Evolutionary conservation across 2,113 vertebrate species (phyloP).

Genomic region (Periophthalmus modestus): DNA sequence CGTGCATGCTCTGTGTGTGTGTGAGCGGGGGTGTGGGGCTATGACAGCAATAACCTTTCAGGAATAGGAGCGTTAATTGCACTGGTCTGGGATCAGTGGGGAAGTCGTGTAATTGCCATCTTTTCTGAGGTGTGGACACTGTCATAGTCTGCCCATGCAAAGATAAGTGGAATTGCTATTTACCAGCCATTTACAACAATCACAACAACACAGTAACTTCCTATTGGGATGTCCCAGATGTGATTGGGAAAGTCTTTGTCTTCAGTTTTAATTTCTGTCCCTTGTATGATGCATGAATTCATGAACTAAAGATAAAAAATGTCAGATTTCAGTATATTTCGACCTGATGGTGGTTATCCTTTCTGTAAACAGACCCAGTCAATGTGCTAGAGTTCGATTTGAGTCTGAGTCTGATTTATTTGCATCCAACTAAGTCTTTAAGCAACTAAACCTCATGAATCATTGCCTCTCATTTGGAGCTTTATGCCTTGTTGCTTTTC

Average conservation of each 20-base stretch:
- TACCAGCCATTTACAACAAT: not conserved
- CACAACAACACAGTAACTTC: not conserved
- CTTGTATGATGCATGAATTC: not conserved
- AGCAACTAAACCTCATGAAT: not conserved
- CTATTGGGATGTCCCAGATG: not conserved
- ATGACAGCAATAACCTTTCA: constrained; percentile 70
- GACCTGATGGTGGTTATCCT: not conserved
- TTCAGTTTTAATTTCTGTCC: not conserved
- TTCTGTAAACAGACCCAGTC: not conserved
- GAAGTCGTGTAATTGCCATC: constrained; percentile 56
- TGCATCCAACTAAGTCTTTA: not conserved
- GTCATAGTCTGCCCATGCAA: not conserved
- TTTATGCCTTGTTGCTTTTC: too few species aligned
- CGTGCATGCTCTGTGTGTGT: constrained; percentile 12
- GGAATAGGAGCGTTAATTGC: constrained; percentile 65
- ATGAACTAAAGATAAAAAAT: not conserved
- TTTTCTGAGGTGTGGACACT: constrained; percentile 35
- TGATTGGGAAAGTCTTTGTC: not conserved
- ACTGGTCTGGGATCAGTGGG: constrained; percentile 62
- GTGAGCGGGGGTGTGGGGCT: constrained; percentile 22
- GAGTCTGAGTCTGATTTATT: not conserved
- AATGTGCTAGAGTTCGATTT: not conserved
- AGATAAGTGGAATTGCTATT: not conserved
- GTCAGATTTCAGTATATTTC: not conserved
- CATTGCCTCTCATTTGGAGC: not conserved